Conservation (phyloP, 2,113 vertebrate species). For the Campylomormyrus numenius region DNA sequence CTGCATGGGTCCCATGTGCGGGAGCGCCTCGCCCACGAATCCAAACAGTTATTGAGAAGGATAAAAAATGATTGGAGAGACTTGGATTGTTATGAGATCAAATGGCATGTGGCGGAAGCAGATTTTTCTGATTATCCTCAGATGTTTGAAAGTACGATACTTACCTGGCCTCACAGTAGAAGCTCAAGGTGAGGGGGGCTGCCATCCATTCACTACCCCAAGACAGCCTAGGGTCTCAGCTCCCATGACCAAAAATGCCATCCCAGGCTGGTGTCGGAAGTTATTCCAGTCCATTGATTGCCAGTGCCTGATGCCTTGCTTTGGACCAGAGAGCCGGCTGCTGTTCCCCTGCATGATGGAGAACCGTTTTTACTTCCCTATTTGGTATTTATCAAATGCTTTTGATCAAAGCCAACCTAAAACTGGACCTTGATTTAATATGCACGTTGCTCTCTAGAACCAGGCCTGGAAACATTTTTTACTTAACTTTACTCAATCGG, state of each 20-base stretch:
- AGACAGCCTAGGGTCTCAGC: background rate
- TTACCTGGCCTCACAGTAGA: background rate
- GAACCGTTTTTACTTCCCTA: background rate
- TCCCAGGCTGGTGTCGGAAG: background rate
- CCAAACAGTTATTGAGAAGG: background rate
- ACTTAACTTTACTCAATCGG: background rate
- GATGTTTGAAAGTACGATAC: background rate
- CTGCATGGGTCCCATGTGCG: background rate
- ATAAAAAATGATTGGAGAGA: background rate
- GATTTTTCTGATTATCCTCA: background rate
- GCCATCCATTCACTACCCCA: background rate
- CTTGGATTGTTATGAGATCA: background rate
- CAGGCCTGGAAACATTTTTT: background rate
- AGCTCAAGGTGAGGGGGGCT: background rate
- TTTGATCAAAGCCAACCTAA: background rate
- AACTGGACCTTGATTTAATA: background rate
- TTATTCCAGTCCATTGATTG: conserved; percentile 15
- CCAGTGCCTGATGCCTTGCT: background rate
- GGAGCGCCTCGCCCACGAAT: background rate
- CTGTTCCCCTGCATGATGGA: background rate
- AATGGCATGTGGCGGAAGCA: background rate
- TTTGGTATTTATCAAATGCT: background rate
- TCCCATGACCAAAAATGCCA: background rate
- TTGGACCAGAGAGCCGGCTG: background rate
- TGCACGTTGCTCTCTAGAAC: background rate